These are phyloP conservation scores for Hydropsyche betteni DNA, from an alignment of 2,888 invertebrate genomes.

Conservation along the genomic window DNA sequence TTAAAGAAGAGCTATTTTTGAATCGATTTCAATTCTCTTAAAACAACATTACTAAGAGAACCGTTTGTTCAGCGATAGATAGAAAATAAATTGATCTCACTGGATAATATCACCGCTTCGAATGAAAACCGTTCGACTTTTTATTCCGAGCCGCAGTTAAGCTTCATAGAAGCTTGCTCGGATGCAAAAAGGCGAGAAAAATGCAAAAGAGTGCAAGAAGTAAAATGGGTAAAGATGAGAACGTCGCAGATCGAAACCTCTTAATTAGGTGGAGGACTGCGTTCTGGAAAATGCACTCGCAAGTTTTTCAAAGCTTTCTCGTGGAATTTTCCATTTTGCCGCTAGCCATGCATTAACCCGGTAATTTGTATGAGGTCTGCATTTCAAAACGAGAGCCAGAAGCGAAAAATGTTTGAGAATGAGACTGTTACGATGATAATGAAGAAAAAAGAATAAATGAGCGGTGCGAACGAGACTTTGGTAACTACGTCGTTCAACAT, in stretches of 20 bases:
- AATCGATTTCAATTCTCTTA: too few relatives aligned
- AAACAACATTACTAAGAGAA: too few relatives aligned
- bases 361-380: background rate
- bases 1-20: too few relatives aligned
- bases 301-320: background rate
- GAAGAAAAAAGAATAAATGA: background rate
- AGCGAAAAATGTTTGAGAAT: background rate
- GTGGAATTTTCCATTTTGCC: background rate
- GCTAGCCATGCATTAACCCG: slow-evolving; percentile 9
- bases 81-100: too few relatives aligned
- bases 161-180: background rate
- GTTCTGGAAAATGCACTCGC: background rate
- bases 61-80: too few relatives aligned
- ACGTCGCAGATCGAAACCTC: background rate
- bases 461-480: background rate
- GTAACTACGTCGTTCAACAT: background rate
- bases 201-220: background rate
- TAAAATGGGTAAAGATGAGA: background rate
- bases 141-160: slow-evolving; percentile 5
- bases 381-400: background rate
- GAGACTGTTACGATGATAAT: background rate
- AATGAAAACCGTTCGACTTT: too few relatives aligned
- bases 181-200: slow-evolving; percentile 2
- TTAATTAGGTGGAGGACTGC: slow-evolving; percentile 12
- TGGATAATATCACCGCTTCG: too few relatives aligned